A percentile compares a stretch with the other conserved stretches of the same genome.
Conservation (phyloP, 2,888 invertebrate genomes). For the Sipunculus nudus region DNA sequence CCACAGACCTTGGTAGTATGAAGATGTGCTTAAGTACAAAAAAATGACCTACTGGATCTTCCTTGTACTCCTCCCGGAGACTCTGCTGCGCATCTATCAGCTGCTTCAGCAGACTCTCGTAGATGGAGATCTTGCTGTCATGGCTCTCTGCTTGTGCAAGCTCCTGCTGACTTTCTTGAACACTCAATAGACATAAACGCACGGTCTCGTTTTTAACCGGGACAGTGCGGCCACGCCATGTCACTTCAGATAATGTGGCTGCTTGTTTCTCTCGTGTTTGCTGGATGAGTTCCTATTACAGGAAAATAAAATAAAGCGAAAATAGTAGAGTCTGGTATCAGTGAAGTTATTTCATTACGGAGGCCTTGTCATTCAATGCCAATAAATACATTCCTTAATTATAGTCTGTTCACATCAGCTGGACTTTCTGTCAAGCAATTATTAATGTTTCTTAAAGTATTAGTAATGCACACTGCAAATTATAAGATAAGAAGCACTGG, state of each 20-base stretch:
- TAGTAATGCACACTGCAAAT: no score
- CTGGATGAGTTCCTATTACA: conserved; percentile 76
- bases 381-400: not conserved
- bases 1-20: no score
- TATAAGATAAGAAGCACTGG: no score
- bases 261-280: conserved; percentile 84
- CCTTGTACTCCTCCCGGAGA: conserved; percentile 77
- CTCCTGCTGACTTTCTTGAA: conserved; percentile 58
- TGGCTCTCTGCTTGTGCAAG: conserved; percentile 52
- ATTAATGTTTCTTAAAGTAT: no score
- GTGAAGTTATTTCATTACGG: no score
- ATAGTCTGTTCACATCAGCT: no score
- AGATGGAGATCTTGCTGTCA: conserved; percentile 77
- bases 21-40: no score
- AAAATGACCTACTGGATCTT: conserved; percentile 66
- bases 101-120: conserved; percentile 92
- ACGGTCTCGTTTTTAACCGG: conserved; percentile 79
- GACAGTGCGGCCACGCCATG: conserved; percentile 80
- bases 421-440: no score
- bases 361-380: no score
- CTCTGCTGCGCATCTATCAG: conserved; percentile 92
- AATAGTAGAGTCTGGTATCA: not conserved
- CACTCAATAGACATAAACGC: conserved; percentile 58
- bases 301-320: not conserved
- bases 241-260: conserved; percentile 83